Evolutionary conservation across 2,113 vertebrate species (phyloP), one percentile per base, ranked within the genome.

Genomic region (Muntiacus reevesi): DNA sequence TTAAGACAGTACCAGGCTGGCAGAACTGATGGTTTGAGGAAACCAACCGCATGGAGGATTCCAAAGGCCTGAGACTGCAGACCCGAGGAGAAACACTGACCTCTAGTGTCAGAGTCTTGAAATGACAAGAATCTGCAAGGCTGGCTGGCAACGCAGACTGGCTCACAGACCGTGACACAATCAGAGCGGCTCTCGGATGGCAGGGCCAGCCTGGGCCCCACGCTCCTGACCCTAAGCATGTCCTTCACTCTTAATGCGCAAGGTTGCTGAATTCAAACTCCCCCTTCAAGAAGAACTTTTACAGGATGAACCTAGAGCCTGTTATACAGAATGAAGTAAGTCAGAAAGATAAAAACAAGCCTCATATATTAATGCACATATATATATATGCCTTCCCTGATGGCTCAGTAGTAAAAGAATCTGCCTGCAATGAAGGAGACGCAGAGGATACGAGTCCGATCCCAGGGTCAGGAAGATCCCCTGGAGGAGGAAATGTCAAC

Each of bases 81-180:
- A 55, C 8, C 3, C 59, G 92, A 81, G 88, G 93, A 17, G 60
- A 83, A 97, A 94, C 93, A 84, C 94, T 33, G 88, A 52, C 95
- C 76, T 91, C 97, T 0, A 14, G 98, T 47, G 98, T 23, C 43
- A 1, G 36, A 11, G 9, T n/a, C 30, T 19, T 10, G 19, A 1
- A 67, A 78, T 1, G 5, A 88, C 64, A 92, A 17, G 91, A 8
- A 0, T 40, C 76, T 9, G 43, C 13, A 2, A 1, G 19, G 43
- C 30, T 17, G 0, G 27, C 21, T 8, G 87, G 36, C 67, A 13
- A 25, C 8, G 19, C 27, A 54, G 47, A 16, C 1, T 16, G 0
- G 1, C 57, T 79, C 62, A 9, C 16, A 7, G 43, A 88, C 40
- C 14, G 40, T 40, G 40, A 10, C 27, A 62, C 43, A 60, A 5